Percentiles rank a stretch among this genome's conserved stretches.
Conservation (phyloP, 2,113 vertebrate genomes). For the Seriola rivoliana region DNA sequence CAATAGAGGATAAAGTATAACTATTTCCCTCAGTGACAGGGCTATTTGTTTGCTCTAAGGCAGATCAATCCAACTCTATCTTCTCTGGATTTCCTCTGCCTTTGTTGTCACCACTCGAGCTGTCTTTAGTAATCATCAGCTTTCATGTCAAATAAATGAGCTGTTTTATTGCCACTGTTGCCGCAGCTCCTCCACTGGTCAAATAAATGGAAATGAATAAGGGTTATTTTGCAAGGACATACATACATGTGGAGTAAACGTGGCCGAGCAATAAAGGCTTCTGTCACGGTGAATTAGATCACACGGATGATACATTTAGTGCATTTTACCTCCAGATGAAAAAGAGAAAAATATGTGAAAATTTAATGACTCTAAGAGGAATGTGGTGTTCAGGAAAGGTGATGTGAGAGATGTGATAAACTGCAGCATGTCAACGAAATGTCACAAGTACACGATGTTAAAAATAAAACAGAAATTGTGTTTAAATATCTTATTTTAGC, state of each 20-base stretch:
- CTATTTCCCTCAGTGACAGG: slow-evolving; percentile 64
- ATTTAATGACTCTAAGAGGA: slow-evolving; percentile 76
- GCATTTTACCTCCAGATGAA: slow-evolving; percentile 67
- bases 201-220: slow-evolving; percentile 70
- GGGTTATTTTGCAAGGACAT: slow-evolving; percentile 64
- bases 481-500: background rate
- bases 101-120: slow-evolving; percentile 70
- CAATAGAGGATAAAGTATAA: slow-evolving; percentile 52
- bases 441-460: slow-evolving; percentile 19
- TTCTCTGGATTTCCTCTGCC: slow-evolving; percentile 69
- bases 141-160: slow-evolving; percentile 78
- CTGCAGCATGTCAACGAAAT: slow-evolving; percentile 38
- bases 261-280: slow-evolving; percentile 63
- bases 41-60: slow-evolving; percentile 63
- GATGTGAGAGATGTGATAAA: slow-evolving; percentile 57
- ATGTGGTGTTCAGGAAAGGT: slow-evolving; percentile 71
- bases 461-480: slow-evolving; percentile 43
- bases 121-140: slow-evolving; percentile 78
- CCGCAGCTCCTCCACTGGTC: slow-evolving; percentile 45
- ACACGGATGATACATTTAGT: slow-evolving; percentile 68
- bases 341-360: slow-evolving; percentile 70
- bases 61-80: slow-evolving; percentile 76
- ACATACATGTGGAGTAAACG: slow-evolving; percentile 53
- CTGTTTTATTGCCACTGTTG: slow-evolving; percentile 58
- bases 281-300: slow-evolving; percentile 72